Base-by-base conservation (phyloP, 2,888 invertebrate genomes). In the Ctena decussata region DNA sequence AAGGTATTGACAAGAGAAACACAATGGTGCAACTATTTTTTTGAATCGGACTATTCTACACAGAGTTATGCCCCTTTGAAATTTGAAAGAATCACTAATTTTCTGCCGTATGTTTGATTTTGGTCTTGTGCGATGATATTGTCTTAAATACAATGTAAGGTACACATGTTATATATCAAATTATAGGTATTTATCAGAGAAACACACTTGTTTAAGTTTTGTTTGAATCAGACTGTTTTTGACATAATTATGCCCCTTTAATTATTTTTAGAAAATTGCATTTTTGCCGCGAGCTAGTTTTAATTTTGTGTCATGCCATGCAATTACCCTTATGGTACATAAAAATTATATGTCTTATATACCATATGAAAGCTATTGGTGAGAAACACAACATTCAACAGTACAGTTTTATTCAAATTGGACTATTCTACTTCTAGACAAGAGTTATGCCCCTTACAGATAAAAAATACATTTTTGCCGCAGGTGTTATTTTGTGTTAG, bases 41-140 rank as follows among this genome's bases (percentile, higher is more conserved):
- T 71, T 8, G 37, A 39, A 71, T 71, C 71, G 39, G 41, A 41
- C 39, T 15, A 11, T 27, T 27, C 69, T 37, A 35, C 15, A 69
- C 11, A 11, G 37, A 69, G 69, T 69, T 69, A 71, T 71, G 71
- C 24, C 41, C 71, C 24, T 24, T 3, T 71, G 71, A 71, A 71
- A 24, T 71, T 71, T 35, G 1, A 71, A 37, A 37, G 37, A 71
- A 37, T 11, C 30, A 24, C 39, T n/a, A 8, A 41, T 71, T 71
- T 71, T 71, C 71, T 37, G 71, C 12, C n/a, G 41, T 8, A 37
- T 27, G n/a, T 37, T 41, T 71, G 37, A 41, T 11, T 41, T 71
- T n/a, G 35, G 71, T 41, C 6, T 41, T 71, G 8, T 37, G 39
- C 71, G 3, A 15, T n/a, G 35, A 39, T 69, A 69, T 69, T 69